These are phyloP conservation scores for Chydorus sphaericus DNA, from an alignment of 2,888 invertebrate species.

Conservation along the genomic window DNA sequence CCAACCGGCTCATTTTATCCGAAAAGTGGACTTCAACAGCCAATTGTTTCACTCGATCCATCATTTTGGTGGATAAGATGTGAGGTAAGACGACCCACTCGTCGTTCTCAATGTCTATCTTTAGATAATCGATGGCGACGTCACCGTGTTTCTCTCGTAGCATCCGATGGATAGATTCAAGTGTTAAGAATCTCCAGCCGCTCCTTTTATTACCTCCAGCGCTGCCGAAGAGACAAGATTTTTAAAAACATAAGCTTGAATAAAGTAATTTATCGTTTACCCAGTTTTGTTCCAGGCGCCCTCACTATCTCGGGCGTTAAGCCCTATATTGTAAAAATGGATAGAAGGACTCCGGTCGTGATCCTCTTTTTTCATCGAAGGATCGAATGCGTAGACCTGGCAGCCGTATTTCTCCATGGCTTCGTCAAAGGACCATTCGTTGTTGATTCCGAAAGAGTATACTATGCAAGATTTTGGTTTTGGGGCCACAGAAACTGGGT, in stretches of 20 bases:
- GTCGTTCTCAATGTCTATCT: background rate
- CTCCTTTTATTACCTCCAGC: too few relatives aligned
- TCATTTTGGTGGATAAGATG: background rate
- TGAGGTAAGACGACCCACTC: constrained; percentile 1
- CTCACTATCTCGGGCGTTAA: background rate
- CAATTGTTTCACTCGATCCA: background rate
- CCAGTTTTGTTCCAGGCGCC: too few relatives aligned
- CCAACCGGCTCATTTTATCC: background rate
- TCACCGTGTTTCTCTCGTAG: constrained; percentile 1
- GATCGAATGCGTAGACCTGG: constrained; percentile 11
- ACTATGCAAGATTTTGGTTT: background rate
- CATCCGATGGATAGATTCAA: background rate
- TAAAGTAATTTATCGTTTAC: too few relatives aligned
- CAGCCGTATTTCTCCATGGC: constrained; percentile 7
- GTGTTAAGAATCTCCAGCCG: background rate
- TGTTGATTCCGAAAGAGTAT: constrained; percentile 12
- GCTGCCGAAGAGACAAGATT: too few relatives aligned
- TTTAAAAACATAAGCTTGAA: too few relatives aligned
- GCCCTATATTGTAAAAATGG: constrained; percentile 20
- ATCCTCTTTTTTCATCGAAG: constrained; percentile 14
- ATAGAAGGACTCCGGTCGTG: constrained; percentile 22
- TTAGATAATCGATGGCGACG: background rate
- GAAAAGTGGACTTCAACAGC: background rate
- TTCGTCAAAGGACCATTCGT: constrained; percentile 14
- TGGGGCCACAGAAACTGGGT: background rate